Evolutionary conservation across 2,888 invertebrate species (phyloP).

Genomic region (Leucozona laternaria): DNA sequence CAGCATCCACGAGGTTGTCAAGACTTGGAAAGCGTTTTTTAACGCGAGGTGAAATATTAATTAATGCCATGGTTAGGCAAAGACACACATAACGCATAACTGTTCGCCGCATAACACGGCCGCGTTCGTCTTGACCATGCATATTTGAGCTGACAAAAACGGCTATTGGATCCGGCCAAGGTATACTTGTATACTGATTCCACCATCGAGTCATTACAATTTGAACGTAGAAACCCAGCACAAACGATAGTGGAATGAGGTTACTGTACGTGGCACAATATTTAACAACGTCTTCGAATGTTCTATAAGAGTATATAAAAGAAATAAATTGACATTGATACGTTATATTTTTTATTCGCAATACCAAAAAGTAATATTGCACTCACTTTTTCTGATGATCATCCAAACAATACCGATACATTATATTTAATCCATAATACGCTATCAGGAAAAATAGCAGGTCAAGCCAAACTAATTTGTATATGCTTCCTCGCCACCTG

Average conservation of each 20-base stretch:
- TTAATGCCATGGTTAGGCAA: conserved; percentile 93
- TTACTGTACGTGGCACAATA: conserved; percentile 95
- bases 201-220: conserved; percentile 97
- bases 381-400: conserved; percentile 88
- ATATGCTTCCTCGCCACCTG: conserved; percentile 97
- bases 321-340: not conserved
- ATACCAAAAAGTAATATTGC: not conserved
- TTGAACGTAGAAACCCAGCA: conserved; percentile 96
- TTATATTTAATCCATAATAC: conserved; percentile 91
- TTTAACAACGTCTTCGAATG: conserved; percentile 91
- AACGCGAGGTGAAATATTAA: conserved; percentile 93
- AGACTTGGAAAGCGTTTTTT: conserved; percentile 94
- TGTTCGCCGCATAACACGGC: conserved; percentile 92
- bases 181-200: conserved; percentile 92
- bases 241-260: conserved; percentile 96
- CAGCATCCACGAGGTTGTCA: conserved; percentile 93
- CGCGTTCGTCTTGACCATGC: conserved; percentile 93
- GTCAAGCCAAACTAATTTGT: conserved; percentile 97
- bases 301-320: conserved; percentile 85
- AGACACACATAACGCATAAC: conserved; percentile 93
- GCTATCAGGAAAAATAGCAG: conserved; percentile 90
- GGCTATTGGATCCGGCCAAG: conserved; percentile 94
- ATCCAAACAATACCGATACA: conserved; percentile 89
- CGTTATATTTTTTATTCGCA: conserved; percentile 2
- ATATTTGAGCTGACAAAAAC: conserved; percentile 94